Evolutionary conservation across 1,140 invertebrate species (phyloP), one percentile per base, ranked within the genome.

Genomic region (Zaprionus ghesquierei): DNA sequence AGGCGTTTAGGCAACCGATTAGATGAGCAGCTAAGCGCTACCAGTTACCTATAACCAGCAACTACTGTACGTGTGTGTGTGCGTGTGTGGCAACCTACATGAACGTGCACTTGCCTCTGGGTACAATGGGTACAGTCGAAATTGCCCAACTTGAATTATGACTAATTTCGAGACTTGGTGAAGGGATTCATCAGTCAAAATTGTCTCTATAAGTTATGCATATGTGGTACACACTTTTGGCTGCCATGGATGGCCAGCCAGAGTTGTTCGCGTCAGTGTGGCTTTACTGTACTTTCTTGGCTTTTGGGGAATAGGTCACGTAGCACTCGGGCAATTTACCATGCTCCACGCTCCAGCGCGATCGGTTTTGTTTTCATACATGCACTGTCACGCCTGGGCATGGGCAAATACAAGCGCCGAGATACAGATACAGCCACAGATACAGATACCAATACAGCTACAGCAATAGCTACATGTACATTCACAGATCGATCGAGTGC

Each of bases 1-100:
- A 31, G 56, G 56, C 58, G 53, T 82, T 86, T 82, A 74, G 65
- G 65, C 69, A 65, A 74, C 58, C 58, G 69, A 82, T 87, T 77
- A 79, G 79, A 82, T 78, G 75, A 65, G 5, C 50, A 68, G 69
- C 35, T 56, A 22, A 41, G 44, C 51, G 33, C 27, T 31, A 62
- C 41, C 41, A 44, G 38, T 44, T 59, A 6, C 56, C 56, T 22
- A 29, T 8, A 29, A 33, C 51, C 6, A 23, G 22, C 25, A 20
- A 23, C 25, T 27, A 9, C 5, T 18, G n/a, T 18, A 2, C 12
- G 22, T 25, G 55, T 15, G 33, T 58, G 56, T 60, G 56, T 46
- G 31, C 27, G 25, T 59, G 29, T 70, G 62, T 25, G 33, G 44
- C 59, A 51, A 66, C 35, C 54, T 51, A 59, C 62, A 65, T 44